A percentile compares a stretch with the other conserved stretches of the same genome.
Evolutionary conservation across 2,888 invertebrate genomes (phyloP).

Genomic region (Tribolium freemani): DNA sequence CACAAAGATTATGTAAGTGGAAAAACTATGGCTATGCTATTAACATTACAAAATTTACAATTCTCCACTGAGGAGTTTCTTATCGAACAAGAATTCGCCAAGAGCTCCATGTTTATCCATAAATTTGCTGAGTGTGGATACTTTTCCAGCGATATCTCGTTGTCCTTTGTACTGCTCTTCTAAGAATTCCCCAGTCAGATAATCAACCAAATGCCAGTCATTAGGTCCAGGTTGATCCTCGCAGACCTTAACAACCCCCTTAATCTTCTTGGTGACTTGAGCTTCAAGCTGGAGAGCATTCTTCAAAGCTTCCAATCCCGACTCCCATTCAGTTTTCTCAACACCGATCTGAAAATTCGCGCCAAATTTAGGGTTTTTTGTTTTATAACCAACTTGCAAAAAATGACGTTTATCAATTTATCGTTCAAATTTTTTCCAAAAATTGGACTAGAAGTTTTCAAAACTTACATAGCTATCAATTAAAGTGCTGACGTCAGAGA

Average conservation of each 20-base stretch:
- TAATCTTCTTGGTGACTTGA: slow-evolving; percentile 82
- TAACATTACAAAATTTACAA: slow-evolving; percentile 28
- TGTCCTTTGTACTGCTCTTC: slow-evolving; percentile 92
- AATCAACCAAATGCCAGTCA: slow-evolving; percentile 87
- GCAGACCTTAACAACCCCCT: slow-evolving; percentile 78
- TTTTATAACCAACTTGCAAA: neutral
- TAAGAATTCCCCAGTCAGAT: slow-evolving; percentile 80
- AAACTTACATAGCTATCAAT: slow-evolving; percentile 67
- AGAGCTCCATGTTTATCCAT: slow-evolving; percentile 78
- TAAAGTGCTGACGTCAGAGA: slow-evolving; percentile 73
- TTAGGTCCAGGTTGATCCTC: slow-evolving; percentile 72
- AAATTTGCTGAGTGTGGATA: slow-evolving; percentile 83
- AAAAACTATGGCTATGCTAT: slow-evolving; percentile 13
- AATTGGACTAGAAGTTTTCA: neutral
- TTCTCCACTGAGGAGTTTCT: slow-evolving; percentile 72
- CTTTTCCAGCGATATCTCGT: slow-evolving; percentile 85
- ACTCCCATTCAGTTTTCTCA: slow-evolving; percentile 69
- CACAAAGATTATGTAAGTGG: slow-evolving; percentile 28
- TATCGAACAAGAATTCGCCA: slow-evolving; percentile 89
- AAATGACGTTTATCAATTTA: neutral
- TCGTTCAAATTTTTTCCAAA: neutral
- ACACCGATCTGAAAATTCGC: slow-evolving; percentile 58
- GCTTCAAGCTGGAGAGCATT: slow-evolving; percentile 85
- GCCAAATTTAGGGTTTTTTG: slow-evolving; percentile 1
- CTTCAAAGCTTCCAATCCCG: slow-evolving; percentile 79